A percentile compares a stretch with the other conserved stretches of the same genome.
Conservation (phyloP, 2,113 vertebrate species). For the Phodopus roborovskii region DNA sequence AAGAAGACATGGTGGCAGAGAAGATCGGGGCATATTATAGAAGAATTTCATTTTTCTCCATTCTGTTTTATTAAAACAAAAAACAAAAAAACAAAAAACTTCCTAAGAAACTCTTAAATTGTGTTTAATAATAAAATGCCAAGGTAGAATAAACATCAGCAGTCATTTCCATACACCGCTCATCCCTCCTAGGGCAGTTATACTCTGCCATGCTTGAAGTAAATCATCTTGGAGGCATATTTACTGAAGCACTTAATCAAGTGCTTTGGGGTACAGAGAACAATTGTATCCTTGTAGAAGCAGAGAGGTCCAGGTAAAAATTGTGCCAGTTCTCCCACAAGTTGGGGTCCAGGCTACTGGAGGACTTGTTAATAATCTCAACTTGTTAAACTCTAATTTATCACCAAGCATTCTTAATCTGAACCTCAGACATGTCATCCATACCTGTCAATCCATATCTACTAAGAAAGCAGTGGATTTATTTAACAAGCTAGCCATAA, state of each 20-base stretch:
- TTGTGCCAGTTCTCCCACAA: too few relatives aligned
- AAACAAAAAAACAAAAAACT: too few relatives aligned
- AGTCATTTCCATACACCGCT: conserved; percentile 24
- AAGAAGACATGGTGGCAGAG: neutral
- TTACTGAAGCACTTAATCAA: conserved; percentile 65
- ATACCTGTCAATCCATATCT: conserved; percentile 68
- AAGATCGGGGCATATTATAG: conserved; percentile 24
- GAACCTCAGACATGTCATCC: conserved; percentile 61
- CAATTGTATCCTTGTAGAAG: conserved; percentile 46
- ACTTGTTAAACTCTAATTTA: conserved; percentile 48
- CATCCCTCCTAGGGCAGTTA: conserved; percentile 43
- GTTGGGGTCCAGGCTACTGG: neutral
- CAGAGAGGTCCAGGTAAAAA: neutral
- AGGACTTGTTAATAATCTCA: conserved; percentile 58
- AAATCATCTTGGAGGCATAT: conserved; percentile 57
- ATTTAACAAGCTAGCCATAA: conserved; percentile 63
- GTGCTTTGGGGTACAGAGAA: conserved; percentile 28
- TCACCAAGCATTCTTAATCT: conserved; percentile 61
- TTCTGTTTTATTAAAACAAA: conserved; percentile 46
- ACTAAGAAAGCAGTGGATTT: conserved; percentile 61
- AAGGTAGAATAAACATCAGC: neutral
- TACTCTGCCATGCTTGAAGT: conserved; percentile 1
- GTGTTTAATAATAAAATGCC: neutral
- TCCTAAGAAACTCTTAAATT: neutral
- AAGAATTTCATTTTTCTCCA: conserved; percentile 48